Evolutionary conservation across 35 echinoderm and acorn worm species (phyloP).

Genomic region (Ophioderma brevispina): DNA sequence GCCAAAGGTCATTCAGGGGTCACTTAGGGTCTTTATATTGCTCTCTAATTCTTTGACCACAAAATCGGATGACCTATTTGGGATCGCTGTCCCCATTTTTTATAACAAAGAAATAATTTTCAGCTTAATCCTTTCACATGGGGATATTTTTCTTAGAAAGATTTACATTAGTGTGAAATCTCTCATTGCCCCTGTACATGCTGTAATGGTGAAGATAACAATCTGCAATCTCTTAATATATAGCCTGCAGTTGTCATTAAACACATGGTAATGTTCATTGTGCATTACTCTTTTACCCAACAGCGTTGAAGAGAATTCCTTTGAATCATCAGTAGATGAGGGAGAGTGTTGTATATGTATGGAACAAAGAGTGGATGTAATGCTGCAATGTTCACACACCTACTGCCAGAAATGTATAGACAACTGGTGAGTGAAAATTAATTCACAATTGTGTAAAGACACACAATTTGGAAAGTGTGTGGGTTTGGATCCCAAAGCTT

Average conservation of each 20-base stretch:
- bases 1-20: too few relatives aligned
- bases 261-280: not conserved
- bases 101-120: too few relatives aligned
- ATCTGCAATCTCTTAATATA: too few relatives aligned
- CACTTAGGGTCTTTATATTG: too few relatives aligned
- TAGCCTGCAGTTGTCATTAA: not conserved
- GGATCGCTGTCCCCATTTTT: too few relatives aligned
- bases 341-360: conserved; percentile 40
- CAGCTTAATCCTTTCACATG: too few relatives aligned
- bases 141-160: not conserved
- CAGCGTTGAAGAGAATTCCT: conserved; percentile 24
- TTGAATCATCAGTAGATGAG: conserved; percentile 24
- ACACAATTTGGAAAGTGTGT: not conserved
- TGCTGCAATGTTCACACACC: conserved; percentile 28
- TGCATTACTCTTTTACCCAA: not conserved
- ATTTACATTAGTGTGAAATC: not conserved
- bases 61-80: too few relatives aligned
- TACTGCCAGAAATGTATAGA: conserved; percentile 29
- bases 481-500: not conserved
- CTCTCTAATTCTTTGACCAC: too few relatives aligned
- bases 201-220: too few relatives aligned
- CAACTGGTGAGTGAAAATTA: conserved; percentile 18
- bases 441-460: not conserved
- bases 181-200: too few relatives aligned
- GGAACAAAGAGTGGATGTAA: conserved; percentile 21